A percentile compares a stretch with the other conserved stretches of the same genome.
Conservation (phyloP, 1,140 invertebrate genomes). For the Brachionus paranguensis region DNA sequence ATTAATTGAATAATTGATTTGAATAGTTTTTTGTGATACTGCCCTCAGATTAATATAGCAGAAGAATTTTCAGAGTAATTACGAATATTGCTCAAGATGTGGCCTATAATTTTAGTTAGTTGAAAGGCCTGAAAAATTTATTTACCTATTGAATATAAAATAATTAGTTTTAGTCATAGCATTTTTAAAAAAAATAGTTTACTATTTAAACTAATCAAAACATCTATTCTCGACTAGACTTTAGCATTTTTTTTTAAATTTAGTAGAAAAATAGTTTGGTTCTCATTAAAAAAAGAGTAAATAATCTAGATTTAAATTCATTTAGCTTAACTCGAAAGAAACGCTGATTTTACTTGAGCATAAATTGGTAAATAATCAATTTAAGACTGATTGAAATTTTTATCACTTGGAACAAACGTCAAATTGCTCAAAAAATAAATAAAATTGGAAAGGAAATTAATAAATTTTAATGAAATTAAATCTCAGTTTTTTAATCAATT, state of each 20-base stretch:
- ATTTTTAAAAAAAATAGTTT: neutral
- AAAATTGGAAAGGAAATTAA: neutral
- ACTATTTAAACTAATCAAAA: neutral
- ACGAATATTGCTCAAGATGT: neutral
- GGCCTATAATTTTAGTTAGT: neutral
- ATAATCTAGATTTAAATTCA: neutral
- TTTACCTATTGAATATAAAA: neutral
- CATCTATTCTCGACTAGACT: constrained; percentile 13
- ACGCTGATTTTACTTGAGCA: neutral
- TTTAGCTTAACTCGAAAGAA: neutral
- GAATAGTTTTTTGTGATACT: neutral
- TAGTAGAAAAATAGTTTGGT: neutral
- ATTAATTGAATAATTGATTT: neutral
- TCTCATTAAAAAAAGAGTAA: constrained; percentile 2
- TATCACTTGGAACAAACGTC: neutral
- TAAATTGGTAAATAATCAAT: neutral
- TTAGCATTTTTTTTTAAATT: neutral
- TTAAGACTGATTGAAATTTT: neutral
- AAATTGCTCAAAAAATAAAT: neutral
- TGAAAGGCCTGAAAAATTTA: neutral
- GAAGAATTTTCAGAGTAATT: neutral
- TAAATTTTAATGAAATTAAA: neutral
- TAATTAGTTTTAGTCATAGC: constrained; percentile 28
- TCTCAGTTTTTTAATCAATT: neutral
- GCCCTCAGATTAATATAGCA: neutral